These are phyloP conservation scores for Melierax canorus DNA, from an alignment of 2,113 vertebrate species.

Conservation along the genomic window DNA sequence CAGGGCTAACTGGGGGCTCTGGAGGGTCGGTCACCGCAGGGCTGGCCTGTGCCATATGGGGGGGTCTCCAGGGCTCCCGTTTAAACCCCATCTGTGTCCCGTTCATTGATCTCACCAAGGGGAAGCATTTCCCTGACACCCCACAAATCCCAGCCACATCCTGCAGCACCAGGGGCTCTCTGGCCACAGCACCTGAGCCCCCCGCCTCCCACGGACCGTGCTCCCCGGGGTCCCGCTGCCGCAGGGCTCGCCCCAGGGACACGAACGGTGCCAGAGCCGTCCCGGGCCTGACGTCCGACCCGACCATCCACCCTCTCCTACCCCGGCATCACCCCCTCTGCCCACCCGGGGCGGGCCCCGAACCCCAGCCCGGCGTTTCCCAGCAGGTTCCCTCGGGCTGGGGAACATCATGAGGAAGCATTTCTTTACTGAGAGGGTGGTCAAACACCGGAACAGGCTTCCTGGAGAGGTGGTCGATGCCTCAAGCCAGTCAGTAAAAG, in stretches of 20 bases:
- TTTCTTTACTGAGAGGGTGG: background rate
- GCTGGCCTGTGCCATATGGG: accelerated
- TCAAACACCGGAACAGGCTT: background rate
- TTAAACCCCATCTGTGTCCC: background rate
- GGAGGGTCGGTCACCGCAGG: background rate
- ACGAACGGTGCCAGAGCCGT: background rate
- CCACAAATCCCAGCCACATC: background rate
- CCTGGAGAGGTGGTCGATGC: background rate
- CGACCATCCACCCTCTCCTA: too few species aligned
- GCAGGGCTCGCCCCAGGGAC: background rate
- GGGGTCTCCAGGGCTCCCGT: background rate
- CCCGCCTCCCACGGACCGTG: accelerated
- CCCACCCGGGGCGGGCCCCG: too few species aligned
- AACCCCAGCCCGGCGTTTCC: too few species aligned
- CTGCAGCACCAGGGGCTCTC: too few species aligned
- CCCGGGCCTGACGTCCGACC: too few species aligned
- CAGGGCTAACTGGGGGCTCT: background rate
- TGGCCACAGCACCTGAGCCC: background rate
- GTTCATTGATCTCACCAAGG: accelerated
- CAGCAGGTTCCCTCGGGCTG: too few species aligned
- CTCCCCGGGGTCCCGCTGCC: background rate
- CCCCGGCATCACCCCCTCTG: too few species aligned
- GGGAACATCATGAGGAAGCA: background rate
- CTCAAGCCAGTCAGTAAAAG: background rate
- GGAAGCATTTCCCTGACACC: background rate